A percentile compares a stretch with the other conserved stretches of the same genome.
Conservation (phyloP, 92 coral and sea anemone genomes). For the Desmophyllum pertusum region DNA sequence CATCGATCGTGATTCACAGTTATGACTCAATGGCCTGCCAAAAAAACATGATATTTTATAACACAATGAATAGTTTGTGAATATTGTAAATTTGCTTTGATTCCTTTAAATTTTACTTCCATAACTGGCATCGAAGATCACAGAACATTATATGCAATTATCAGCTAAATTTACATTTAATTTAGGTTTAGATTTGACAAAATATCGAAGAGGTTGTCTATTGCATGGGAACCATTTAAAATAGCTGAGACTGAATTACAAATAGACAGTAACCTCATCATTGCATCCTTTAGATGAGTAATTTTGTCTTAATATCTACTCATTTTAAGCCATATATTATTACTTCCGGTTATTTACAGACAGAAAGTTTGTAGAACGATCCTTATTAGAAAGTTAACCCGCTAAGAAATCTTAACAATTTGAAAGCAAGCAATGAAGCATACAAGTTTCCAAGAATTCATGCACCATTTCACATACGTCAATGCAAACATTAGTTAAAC, state of each 20-base stretch:
- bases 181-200: neutral
- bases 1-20: neutral
- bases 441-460: conserved; percentile 39
- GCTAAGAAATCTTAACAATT: neutral
- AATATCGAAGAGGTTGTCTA: neutral
- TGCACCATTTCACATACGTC: conserved; percentile 15
- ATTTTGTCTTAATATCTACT: neutral
- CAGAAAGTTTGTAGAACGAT: neutral
- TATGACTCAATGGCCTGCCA: too few species aligned
- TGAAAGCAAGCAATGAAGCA: conserved; percentile 14
- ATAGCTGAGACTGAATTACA: neutral
- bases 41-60: too few species aligned
- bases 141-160: neutral
- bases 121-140: neutral
- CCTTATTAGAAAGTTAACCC: neutral
- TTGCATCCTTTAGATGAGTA: neutral
- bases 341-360: neutral
- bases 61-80: neutral
- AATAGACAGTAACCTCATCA: neutral
- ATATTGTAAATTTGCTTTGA: neutral
- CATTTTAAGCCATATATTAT: neutral
- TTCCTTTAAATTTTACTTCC: neutral
- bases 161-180: neutral
- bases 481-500: neutral
- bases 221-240: neutral